Evolutionary conservation across 2,113 vertebrate genomes (phyloP).

Genomic region (Anser cygnoides): DNA sequence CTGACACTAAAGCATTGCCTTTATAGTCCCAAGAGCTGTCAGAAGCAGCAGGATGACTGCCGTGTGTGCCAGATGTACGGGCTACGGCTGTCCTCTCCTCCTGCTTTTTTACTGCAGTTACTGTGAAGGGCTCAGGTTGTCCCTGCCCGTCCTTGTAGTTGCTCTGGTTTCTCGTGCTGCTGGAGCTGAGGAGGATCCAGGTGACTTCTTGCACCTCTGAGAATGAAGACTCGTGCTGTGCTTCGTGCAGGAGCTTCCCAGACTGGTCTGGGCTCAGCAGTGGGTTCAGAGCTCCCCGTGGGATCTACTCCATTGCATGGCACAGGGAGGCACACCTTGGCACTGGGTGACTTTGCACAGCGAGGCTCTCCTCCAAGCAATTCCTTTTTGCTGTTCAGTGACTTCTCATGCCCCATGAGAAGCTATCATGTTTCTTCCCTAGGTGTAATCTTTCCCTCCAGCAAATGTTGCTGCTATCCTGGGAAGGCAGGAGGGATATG

Average conservation of each 20-base stretch:
- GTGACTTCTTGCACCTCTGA: background rate
- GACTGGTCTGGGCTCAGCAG: background rate
- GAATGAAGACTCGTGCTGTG: background rate
- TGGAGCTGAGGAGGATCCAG: background rate
- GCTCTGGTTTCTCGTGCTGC: background rate
- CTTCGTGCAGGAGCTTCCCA: background rate
- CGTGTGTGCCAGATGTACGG: background rate
- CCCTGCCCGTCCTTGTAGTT: background rate
- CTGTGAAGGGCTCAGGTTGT: background rate
- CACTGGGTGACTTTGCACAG: background rate
- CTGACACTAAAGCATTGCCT: background rate
- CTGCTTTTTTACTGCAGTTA: background rate
- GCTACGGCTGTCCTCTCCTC: background rate
- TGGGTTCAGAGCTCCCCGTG: background rate
- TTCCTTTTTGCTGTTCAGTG: background rate
- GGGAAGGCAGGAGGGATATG: background rate
- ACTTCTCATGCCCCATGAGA: background rate
- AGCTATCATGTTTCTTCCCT: background rate
- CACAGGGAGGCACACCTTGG: background rate
- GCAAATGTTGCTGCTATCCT: background rate
- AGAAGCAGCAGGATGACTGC: background rate
- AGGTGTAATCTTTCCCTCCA: background rate
- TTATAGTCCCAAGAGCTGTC: background rate
- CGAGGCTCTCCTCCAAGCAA: background rate
- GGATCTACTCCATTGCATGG: accelerated